phyloP scores from a whole-genome alignment of 2,888 invertebrate species.

The Macaria notata region DNA sequence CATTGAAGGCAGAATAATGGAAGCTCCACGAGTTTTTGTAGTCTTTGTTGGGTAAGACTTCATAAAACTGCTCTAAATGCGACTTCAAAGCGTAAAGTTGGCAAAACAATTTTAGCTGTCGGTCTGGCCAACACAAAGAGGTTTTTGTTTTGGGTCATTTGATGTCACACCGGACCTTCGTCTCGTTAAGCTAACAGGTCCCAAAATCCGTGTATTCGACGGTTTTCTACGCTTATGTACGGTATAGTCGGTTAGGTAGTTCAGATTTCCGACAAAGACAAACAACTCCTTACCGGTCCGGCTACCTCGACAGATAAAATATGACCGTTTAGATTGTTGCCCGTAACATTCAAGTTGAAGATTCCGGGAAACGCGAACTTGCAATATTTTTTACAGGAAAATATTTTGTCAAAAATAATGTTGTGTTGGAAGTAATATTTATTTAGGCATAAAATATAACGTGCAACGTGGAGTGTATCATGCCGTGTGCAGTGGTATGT shows the following conservation, averaged over 20 bases:
- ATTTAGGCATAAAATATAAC: background rate
- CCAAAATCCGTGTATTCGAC: constrained; percentile 9
- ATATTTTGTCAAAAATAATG: background rate
- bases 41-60: constrained; percentile 4
- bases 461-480: background rate
- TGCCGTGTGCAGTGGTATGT: constrained; percentile 3
- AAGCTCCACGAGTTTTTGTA: constrained; percentile 1
- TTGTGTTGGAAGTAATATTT: no score
- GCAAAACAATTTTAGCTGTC: constrained; percentile 15
- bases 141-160: constrained; percentile 17
- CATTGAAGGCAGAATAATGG: constrained; percentile 4
- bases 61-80: constrained; percentile 6
- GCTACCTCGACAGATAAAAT: constrained; percentile 34
- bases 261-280: constrained; percentile 17
- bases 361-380: constrained; percentile 15
- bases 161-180: constrained; percentile 15
- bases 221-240: constrained; percentile 15
- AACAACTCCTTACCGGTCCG: constrained; percentile 32
- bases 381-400: constrained; percentile 2
- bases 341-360: constrained; percentile 21
- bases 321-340: constrained; percentile 43
- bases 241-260: constrained; percentile 16
- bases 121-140: constrained; percentile 12
- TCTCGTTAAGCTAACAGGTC: constrained; percentile 17
- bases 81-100: constrained; percentile 12